Evolutionary conservation across 1,140 invertebrate genomes (phyloP).

Genomic region (Ceratitis capitata): DNA sequence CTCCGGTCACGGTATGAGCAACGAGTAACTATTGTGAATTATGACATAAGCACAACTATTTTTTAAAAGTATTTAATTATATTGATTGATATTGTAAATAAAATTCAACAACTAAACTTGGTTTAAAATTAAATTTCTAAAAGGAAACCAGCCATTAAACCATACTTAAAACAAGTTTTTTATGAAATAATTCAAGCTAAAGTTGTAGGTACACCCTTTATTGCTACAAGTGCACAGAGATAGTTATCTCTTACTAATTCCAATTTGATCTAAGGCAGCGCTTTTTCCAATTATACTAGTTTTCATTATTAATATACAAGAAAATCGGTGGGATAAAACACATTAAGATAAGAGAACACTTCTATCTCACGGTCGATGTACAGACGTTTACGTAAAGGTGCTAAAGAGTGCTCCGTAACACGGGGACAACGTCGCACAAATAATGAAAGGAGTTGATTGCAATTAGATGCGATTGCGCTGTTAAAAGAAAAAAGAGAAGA

Average conservation of each 20-base stretch:
- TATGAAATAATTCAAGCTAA: too few relatives aligned
- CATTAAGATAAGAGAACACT: conserved; percentile 53
- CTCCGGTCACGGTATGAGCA: not conserved
- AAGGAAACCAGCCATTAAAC: conserved; percentile 1
- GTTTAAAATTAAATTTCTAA: conserved; percentile 4
- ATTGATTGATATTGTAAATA: conserved; percentile 26
- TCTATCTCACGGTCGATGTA: conserved; percentile 65
- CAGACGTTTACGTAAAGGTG: conserved; percentile 66
- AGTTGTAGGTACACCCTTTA: too few relatives aligned
- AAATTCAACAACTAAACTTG: not conserved
- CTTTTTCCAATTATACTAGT: too few relatives aligned
- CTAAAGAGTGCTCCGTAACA: conserved; percentile 68
- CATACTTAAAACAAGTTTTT: not conserved
- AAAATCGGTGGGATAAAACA: conserved; percentile 63
- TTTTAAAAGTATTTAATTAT: conserved; percentile 24
- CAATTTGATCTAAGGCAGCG: too few relatives aligned
- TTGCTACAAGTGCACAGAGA: too few relatives aligned
- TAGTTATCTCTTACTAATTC: too few relatives aligned
- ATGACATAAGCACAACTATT: conserved; percentile 33
- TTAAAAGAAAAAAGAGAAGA: too few relatives aligned
- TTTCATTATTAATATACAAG: conserved; percentile 63
- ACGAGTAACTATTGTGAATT: conserved; percentile 12
- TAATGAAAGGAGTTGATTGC: conserved; percentile 66
- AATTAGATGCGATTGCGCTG: conserved; percentile 67
- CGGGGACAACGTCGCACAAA: conserved; percentile 67